These are phyloP conservation scores for Metacarcinus magister DNA, from an alignment of 2,888 invertebrate genomes.

Conservation along the genomic window DNA sequence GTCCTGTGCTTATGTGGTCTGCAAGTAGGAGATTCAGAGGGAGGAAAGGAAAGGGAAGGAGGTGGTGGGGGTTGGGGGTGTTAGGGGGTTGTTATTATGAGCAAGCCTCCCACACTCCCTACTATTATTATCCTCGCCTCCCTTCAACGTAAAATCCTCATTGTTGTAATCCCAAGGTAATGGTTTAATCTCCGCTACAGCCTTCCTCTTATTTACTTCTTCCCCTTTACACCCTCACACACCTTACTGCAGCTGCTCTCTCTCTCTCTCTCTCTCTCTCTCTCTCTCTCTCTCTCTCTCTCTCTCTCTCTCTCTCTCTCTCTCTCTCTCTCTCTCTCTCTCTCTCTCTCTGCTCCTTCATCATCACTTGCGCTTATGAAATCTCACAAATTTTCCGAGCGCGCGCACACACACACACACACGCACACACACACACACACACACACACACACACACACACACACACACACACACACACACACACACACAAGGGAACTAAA, in stretches of 20 bases:
- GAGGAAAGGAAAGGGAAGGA: not conserved
- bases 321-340: not conserved
- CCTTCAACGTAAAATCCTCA: not conserved
- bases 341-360: not conserved
- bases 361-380: too few relatives aligned
- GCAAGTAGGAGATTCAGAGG: too few relatives aligned
- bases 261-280: too few relatives aligned
- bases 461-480: not conserved
- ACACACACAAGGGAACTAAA: not conserved
- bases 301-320: not conserved
- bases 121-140: not conserved
- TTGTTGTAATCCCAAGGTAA: constrained; percentile 17
- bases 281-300: too few relatives aligned
- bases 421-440: not conserved
- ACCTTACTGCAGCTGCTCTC: too few relatives aligned
- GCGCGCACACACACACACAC: too few relatives aligned
- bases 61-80: not conserved
- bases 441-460: not conserved
- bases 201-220: not conserved
- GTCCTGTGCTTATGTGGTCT: too few relatives aligned
- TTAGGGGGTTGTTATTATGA: not conserved
- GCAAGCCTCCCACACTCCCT: not conserved
- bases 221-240: not conserved
- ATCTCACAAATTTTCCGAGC: too few relatives aligned
- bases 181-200: constrained; percentile 12